Conservation (phyloP, 2,888 invertebrate species). For the Amphipyra tragopoginis region DNA sequence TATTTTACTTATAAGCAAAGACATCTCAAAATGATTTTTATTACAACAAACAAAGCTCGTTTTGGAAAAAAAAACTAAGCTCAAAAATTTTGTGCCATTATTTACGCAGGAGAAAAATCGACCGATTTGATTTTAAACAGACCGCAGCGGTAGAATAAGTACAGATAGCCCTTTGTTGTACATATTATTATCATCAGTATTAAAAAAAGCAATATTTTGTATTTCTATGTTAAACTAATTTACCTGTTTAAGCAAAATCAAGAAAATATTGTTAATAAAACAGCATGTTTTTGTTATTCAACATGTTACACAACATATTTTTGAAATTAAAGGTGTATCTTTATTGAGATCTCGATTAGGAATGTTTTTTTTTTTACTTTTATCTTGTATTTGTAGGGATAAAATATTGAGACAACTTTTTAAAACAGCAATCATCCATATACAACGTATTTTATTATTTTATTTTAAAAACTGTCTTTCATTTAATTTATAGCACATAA, state of each 20-base stretch:
- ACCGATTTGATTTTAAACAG: conserved; percentile 27
- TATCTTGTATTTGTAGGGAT: too few relatives aligned
- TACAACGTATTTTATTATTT: too few relatives aligned
- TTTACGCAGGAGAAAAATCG: conserved; percentile 21
- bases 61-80: conserved; percentile 48
- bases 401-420: too few relatives aligned
- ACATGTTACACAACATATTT: too few relatives aligned
- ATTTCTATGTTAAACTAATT: conserved; percentile 9
- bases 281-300: too few relatives aligned
- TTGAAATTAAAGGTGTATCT: too few relatives aligned
- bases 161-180: conserved; percentile 40
- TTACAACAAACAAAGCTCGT: conserved; percentile 39
- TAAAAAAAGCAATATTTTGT: conserved; percentile 47
- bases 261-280: too few relatives aligned
- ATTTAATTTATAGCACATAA: too few relatives aligned
- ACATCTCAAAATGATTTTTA: conserved; percentile 36
- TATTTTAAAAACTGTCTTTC: too few relatives aligned
- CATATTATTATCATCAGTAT: conserved; percentile 50
- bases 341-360: too few relatives aligned
- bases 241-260: neutral
- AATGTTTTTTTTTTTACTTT: too few relatives aligned
- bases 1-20: conserved; percentile 60
- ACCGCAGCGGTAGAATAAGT: conserved; percentile 16
- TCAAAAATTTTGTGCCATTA: conserved; percentile 59
- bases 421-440: too few relatives aligned